Conservation (phyloP, 1,140 invertebrate genomes). For the Bombus haemorrhoidalis region DNA sequence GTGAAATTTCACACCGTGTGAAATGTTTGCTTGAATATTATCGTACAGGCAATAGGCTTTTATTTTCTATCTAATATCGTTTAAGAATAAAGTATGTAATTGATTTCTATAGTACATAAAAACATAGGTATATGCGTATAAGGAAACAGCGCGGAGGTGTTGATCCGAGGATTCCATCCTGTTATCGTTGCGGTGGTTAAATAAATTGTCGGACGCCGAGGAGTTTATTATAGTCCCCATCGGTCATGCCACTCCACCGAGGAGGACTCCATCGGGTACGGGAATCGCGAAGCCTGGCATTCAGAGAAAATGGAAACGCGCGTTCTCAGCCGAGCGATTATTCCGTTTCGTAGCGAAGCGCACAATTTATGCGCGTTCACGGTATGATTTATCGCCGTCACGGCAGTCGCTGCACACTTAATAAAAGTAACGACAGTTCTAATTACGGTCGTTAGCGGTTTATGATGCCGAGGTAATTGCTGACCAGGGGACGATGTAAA, state of each 20-base stretch:
- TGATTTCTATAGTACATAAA: too few species aligned
- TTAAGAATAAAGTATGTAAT: too few species aligned
- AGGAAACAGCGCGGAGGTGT: neutral
- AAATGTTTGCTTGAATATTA: too few species aligned
- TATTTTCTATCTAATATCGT: too few species aligned
- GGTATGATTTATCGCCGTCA: slow-evolving; percentile 47
- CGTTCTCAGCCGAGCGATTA: slow-evolving; percentile 23
- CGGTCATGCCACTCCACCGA: neutral
- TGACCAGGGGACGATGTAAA: slow-evolving; percentile 23
- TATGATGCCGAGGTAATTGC: slow-evolving; percentile 37
- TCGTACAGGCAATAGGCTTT: too few species aligned
- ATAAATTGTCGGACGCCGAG: slow-evolving; percentile 1
- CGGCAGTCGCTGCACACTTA: slow-evolving; percentile 37
- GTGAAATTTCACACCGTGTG: too few species aligned
- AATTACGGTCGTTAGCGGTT: slow-evolving; percentile 49
- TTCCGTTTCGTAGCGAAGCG: slow-evolving; percentile 15
- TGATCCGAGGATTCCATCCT: neutral
- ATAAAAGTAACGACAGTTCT: slow-evolving; percentile 53
- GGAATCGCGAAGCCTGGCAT: neutral
- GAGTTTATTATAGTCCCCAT: neutral
- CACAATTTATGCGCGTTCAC: slow-evolving; percentile 31
- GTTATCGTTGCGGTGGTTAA: neutral
- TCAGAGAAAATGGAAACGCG: slow-evolving; percentile 8
- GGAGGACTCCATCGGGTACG: neutral
- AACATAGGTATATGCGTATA: too few species aligned